Evolutionary conservation across 2,888 invertebrate species (phyloP).

Genomic region (Sinopyrophorus schimmeli): DNA sequence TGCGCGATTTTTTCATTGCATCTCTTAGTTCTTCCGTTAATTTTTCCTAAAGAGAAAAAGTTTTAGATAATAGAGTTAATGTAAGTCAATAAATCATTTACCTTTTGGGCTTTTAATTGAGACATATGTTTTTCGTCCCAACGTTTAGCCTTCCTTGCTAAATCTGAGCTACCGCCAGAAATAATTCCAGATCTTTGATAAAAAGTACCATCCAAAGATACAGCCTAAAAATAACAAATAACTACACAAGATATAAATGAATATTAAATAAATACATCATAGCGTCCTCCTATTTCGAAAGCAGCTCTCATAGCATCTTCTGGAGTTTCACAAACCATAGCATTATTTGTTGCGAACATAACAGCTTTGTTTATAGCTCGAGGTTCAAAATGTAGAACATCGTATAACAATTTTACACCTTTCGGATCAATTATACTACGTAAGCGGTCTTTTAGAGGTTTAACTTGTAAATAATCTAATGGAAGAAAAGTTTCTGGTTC

Average conservation of each 20-base stretch:
- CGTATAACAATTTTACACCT: slow-evolving; percentile 94
- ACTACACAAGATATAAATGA: neutral
- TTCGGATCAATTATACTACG: slow-evolving; percentile 93
- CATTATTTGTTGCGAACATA: slow-evolving; percentile 97
- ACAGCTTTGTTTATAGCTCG: slow-evolving; percentile 94
- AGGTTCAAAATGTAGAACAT: slow-evolving; percentile 95
- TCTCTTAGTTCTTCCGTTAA: slow-evolving; percentile 92
- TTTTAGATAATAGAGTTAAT: slow-evolving; percentile 5
- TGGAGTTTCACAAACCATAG: slow-evolving; percentile 97
- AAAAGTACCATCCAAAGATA: slow-evolving; percentile 97
- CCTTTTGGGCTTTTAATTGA: slow-evolving; percentile 85
- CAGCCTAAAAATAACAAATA: slow-evolving; percentile 71
- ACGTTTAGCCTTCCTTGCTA: slow-evolving; percentile 95
- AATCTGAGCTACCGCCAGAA: slow-evolving; percentile 93
- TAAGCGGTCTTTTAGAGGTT: slow-evolving; percentile 73
- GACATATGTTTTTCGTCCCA: slow-evolving; percentile 99
- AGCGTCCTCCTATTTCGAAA: slow-evolving; percentile 85
- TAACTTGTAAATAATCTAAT: slow-evolving; percentile 93
- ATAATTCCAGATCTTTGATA: slow-evolving; percentile 99
- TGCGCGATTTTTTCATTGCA: slow-evolving; percentile 92
- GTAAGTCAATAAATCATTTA: slow-evolving; percentile 1
- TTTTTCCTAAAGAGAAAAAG: slow-evolving; percentile 66
- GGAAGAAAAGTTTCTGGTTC: slow-evolving; percentile 99
- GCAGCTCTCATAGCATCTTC: slow-evolving; percentile 98
- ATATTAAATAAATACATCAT: slow-evolving; percentile 63